Percentiles rank a stretch among this genome's conserved stretches.
Evolutionary conservation across 2,113 vertebrate genomes (phyloP).

Genomic region (Ctenodactylus gundi): DNA sequence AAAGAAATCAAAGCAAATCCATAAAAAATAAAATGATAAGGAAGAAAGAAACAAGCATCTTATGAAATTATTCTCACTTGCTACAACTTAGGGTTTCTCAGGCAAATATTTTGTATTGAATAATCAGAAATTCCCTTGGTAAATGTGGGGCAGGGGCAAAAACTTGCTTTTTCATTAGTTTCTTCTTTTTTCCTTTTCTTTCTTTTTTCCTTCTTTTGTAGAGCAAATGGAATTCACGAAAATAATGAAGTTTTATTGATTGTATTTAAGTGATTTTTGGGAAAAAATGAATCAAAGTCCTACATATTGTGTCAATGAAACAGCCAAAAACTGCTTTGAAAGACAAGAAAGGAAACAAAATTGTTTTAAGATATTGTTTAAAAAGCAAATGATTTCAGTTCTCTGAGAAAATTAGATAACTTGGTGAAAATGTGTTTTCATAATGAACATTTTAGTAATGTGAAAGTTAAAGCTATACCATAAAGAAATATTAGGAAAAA

Average conservation of each 20-base stretch:
- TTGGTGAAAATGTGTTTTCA: conserved; percentile 34
- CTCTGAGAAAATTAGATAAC: conserved; percentile 35
- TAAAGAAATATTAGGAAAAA: background rate
- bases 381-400: background rate
- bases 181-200: too few species aligned
- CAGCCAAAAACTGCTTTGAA: conserved; percentile 23
- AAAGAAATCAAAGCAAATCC: conserved; percentile 26
- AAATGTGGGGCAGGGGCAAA: background rate
- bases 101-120: conserved; percentile 5
- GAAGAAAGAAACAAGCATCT: background rate
- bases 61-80: background rate
- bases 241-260: background rate
- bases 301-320: background rate
- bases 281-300: conserved; percentile 26
- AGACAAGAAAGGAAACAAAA: conserved; percentile 13
- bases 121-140: background rate
- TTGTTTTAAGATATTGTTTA: background rate
- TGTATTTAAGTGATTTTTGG: background rate
- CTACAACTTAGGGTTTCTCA: background rate
- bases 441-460: conserved; percentile 16
- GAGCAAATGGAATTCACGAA: background rate
- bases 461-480: background rate
- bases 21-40: background rate
- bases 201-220: conserved; percentile 12
- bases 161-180: background rate